Percentiles rank a stretch among this genome's conserved stretches.
These are phyloP conservation scores for Prionace glauca DNA, from an alignment of 2,797 vertebrate species.

Conservation along the genomic window DNA sequence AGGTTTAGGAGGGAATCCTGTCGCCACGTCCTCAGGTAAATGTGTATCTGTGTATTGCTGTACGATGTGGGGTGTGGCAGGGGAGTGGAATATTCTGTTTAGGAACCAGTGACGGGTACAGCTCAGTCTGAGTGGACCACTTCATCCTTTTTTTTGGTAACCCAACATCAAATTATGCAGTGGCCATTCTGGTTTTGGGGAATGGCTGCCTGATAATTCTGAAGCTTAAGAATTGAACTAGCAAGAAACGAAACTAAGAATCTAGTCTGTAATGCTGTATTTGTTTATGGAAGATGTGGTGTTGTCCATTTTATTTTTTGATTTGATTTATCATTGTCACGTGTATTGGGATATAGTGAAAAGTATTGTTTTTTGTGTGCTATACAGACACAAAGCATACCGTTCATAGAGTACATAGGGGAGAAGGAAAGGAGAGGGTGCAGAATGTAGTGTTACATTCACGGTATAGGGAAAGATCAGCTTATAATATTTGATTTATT, in stretches of 20 bases:
- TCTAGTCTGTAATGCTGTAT: neutral
- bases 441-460: too few species aligned
- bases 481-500: too few species aligned
- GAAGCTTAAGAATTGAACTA: neutral
- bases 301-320: too few species aligned
- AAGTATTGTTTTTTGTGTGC: too few species aligned
- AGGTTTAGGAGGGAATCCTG: neutral
- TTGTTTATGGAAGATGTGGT: neutral
- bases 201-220: neutral
- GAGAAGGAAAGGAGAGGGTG: too few species aligned
- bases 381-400: too few species aligned
- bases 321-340: too few species aligned
- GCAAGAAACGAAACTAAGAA: neutral
- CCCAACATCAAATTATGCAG: neutral
- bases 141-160: neutral
- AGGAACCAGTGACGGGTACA: neutral
- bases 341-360: too few species aligned
- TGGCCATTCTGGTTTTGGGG: neutral
- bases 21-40: constrained; percentile 6
- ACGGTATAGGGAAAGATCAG: too few species aligned
- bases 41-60: neutral
- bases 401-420: too few species aligned
- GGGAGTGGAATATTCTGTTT: neutral
- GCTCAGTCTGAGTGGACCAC: neutral
- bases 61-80: too few species aligned